Conservation (phyloP, 2,113 vertebrate genomes). For the Abramis brama region DNA sequence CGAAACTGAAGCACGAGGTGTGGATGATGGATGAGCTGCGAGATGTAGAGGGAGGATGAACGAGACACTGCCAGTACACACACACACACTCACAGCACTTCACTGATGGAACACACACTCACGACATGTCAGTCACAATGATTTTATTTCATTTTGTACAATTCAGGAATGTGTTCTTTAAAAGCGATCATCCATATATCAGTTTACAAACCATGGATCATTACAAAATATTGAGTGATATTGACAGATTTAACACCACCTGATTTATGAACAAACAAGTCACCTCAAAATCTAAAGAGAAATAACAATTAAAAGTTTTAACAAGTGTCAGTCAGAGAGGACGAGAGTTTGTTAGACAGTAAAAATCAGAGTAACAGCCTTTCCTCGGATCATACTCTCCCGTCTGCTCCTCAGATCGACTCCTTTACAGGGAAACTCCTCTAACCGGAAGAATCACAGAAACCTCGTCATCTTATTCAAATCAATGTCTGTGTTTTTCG, state of each 20-base stretch:
- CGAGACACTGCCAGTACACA: slow-evolving; percentile 25
- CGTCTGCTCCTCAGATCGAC: too few species aligned
- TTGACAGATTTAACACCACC: background rate
- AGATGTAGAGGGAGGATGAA: slow-evolving; percentile 48
- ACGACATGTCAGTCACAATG: background rate
- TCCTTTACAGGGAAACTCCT: too few species aligned
- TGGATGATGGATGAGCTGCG: slow-evolving; percentile 67
- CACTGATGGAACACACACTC: background rate
- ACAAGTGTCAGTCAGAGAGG: background rate
- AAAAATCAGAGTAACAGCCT: background rate
- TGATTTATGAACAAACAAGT: background rate
- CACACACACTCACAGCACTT: background rate
- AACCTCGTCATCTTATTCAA: too few species aligned
- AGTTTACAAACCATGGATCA: slow-evolving; percentile 23
- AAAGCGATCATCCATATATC: background rate
- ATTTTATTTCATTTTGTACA: background rate
- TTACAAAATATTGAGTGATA: slow-evolving; percentile 31
- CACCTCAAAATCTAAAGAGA: background rate
- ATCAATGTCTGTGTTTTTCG: too few species aligned
- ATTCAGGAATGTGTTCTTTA: background rate
- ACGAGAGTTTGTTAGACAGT: too few species aligned
- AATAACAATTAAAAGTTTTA: background rate
- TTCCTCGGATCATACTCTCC: too few species aligned
- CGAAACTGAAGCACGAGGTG: slow-evolving; percentile 57
- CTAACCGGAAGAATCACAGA: too few species aligned